Conservation (phyloP, 2,797 vertebrate genomes). For the Rallus crepitans region DNA sequence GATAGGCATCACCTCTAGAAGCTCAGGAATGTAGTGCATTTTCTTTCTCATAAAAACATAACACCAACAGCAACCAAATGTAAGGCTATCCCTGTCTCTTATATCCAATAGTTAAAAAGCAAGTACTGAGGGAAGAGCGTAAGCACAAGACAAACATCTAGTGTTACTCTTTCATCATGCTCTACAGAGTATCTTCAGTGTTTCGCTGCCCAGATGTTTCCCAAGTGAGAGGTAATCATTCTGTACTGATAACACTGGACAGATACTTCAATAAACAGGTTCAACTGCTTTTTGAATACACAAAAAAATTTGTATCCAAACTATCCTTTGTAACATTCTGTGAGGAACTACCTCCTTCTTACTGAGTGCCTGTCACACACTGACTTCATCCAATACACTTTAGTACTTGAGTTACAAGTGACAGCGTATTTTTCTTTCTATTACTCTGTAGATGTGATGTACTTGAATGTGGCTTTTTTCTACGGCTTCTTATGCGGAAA, state of each 20-base stretch:
- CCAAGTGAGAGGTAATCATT: neutral
- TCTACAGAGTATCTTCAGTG: neutral
- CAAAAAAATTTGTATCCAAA: neutral
- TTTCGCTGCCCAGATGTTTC: neutral
- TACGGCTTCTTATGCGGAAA: neutral
- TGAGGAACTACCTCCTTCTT: neutral
- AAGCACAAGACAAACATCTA: neutral
- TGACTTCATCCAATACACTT: neutral
- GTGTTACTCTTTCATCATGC: neutral
- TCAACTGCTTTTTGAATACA: neutral
- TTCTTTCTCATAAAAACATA: neutral
- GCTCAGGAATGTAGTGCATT: neutral
- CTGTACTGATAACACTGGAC: neutral
- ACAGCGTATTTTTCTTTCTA: neutral
- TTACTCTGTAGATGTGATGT: neutral
- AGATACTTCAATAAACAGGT: neutral
- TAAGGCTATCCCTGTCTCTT: neutral
- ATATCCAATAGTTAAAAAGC: neutral
- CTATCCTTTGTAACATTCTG: neutral
- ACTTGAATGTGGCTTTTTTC: neutral
- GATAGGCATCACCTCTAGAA: neutral
- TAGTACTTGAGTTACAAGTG: neutral
- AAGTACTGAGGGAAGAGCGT: neutral
- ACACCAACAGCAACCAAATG: neutral
- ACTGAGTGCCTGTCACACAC: no score